These are phyloP conservation scores for Antrozous pallidus DNA, from an alignment of 2,797 vertebrate genomes.

Conservation along the genomic window DNA sequence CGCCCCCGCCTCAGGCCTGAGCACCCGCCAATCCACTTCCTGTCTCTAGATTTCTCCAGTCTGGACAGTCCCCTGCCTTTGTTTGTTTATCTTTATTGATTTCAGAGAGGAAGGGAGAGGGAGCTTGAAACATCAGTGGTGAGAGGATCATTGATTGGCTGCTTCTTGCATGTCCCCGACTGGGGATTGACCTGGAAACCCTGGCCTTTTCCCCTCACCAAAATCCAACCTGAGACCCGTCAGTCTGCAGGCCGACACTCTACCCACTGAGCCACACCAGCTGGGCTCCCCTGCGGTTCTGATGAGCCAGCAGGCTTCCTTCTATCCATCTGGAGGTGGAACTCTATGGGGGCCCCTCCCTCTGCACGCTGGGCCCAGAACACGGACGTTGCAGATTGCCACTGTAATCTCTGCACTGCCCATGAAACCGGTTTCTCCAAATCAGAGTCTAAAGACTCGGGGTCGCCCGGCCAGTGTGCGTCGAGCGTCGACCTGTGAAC, in stretches of 20 bases:
- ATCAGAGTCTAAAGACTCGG: neutral
- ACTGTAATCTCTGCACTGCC: fast-evolving
- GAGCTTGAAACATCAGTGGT: no score
- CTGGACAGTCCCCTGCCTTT: neutral
- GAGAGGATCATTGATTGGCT: no score
- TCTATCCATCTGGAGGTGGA: neutral
- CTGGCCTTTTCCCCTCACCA: no score
- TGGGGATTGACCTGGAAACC: no score
- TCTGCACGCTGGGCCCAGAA: fast-evolving
- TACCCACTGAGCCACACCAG: no score
- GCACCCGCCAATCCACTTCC: neutral
- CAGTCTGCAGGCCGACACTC: no score
- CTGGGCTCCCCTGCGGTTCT: neutral
- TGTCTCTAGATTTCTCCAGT: neutral
- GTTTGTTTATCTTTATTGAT: no score
- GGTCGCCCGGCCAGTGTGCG: neutral
- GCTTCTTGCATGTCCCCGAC: no score
- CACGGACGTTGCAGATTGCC: neutral
- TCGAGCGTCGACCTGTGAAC: no score
- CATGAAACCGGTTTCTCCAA: neutral
- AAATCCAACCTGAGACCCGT: no score
- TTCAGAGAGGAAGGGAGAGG: no score
- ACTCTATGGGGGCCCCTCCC: fast-evolving
- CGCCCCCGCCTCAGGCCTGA: neutral
- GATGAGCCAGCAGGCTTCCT: neutral